Conservation (phyloP, 2,888 invertebrate genomes). For the Drosophila mercatorum region DNA sequence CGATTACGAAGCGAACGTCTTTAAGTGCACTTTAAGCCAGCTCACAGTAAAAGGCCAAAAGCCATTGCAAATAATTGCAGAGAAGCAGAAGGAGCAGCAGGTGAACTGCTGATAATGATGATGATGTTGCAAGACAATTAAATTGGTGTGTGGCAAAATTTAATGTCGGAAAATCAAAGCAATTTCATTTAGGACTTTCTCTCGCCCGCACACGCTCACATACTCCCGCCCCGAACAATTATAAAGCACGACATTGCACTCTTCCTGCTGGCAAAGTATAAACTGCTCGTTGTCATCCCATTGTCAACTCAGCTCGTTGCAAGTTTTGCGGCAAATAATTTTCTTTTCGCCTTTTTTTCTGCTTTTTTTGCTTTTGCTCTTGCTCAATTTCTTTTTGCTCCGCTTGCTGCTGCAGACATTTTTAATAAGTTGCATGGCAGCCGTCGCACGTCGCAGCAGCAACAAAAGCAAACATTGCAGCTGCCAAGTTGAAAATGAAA, state of each 20-base stretch:
- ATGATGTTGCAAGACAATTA: constrained; percentile 57
- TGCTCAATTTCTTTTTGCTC: constrained; percentile 14
- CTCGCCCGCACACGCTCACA: too few relatives aligned
- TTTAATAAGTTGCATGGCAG: constrained; percentile 81
- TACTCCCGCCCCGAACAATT: constrained; percentile 53
- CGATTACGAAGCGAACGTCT: constrained; percentile 37
- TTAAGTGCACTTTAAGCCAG: constrained; percentile 42
- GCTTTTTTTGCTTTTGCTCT: background rate
- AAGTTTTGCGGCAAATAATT: constrained; percentile 73
- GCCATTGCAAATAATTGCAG: constrained; percentile 52
- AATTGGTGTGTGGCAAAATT: constrained; percentile 59
- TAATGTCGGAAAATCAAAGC: constrained; percentile 77
- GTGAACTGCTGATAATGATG: constrained; percentile 16
- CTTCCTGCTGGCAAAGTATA: constrained; percentile 51
- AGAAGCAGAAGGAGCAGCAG: constrained; percentile 6
- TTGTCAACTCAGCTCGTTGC: constrained; percentile 56
- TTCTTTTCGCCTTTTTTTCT: constrained; percentile 35
- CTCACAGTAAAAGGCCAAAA: constrained; percentile 33
- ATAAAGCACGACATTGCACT: constrained; percentile 56
- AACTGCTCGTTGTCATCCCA: constrained; percentile 66
- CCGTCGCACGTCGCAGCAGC: constrained; percentile 76
- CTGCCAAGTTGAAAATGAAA: constrained; percentile 78
- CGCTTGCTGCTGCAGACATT: constrained; percentile 69
- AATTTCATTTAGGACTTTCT: constrained; percentile 38
- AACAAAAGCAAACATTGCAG: constrained; percentile 69